Base-by-base conservation (phyloP, 2,888 invertebrate genomes). In the Sepioteuthis lessoniana region DNA sequence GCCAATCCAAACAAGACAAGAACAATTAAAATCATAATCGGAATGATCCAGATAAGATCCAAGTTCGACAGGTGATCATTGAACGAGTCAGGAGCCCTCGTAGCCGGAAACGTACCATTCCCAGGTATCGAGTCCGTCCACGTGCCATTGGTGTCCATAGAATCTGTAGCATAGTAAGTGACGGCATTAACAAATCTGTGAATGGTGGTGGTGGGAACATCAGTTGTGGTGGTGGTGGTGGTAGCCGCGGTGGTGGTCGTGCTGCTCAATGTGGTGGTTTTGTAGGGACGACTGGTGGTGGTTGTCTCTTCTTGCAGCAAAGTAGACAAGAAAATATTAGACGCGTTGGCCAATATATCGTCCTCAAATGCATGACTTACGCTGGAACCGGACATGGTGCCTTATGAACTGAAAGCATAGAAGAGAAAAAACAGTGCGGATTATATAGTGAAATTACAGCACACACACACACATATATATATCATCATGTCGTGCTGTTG, bases 31-130 rank as follows among this genome's bases (percentile, higher is more conserved):
- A 92, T 92, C 47, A 92, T 31, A n/a, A 47, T 47, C 47, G 92
- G 92, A 47, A 92, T 31, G n/a, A 92, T 92, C 92, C 92, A 92
- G n/a, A 92, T 92, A 19, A 92, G 92, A 46, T 92, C 92, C n/a
- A 92, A 47, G 47, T 92, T 92, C n/a, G 92, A 35, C n/a, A 76
- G 76, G 13, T 13, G n/a, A 76, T 76, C 76, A 19, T 19, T 16
- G 16, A 76, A 76, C 13, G 76, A 16, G 4, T 35, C 16, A 3
- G 76, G n/a, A 35, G 76, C n/a, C n/a, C n/a, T 76, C 16, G 76
- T n/a, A n/a, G 13, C 13, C n/a, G n/a, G 10, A 16, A n/a, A n/a
- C 16, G 76, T n/a, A 76, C n/a, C 76, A 76, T n/a, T 76, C 16
- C 76, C 76, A 2, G 76, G n/a, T 3, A 76, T 13, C 1, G 13